Conservation (phyloP, 2,888 invertebrate genomes). For the Conchocele bisecta region DNA sequence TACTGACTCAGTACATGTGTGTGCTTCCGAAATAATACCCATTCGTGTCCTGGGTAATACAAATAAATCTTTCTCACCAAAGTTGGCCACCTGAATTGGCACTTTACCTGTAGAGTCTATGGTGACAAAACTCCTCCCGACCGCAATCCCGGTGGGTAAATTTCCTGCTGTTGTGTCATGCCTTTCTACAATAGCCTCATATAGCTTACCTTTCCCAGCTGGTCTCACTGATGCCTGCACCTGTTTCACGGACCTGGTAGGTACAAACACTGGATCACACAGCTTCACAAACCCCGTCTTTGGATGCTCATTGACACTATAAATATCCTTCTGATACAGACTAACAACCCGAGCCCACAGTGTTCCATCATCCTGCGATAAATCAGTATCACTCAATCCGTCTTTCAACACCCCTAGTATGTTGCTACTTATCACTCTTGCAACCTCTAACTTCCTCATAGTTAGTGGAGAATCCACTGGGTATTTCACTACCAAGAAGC, state of each 20-base stretch:
- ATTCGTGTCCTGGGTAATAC: neutral
- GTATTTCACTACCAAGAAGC: slow-evolving; percentile 8
- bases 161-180: neutral
- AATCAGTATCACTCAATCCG: too few relatives aligned
- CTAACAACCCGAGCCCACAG: too few relatives aligned
- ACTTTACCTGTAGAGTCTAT: neutral
- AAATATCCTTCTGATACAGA: too few relatives aligned
- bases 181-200: neutral
- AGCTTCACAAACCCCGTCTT: neutral
- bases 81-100: neutral
- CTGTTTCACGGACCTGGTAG: neutral
- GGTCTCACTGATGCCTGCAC: neutral
- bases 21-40: neutral
- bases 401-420: neutral
- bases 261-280: neutral
- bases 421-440: neutral
- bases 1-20: neutral
- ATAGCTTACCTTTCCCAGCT: neutral
- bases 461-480: neutral
- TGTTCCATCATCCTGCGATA: too few relatives aligned
- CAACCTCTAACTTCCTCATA: neutral
- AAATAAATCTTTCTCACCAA: neutral
- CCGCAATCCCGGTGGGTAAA: neutral
- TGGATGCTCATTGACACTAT: too few relatives aligned
- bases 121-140: neutral